These are phyloP conservation scores for Mesocricetus auratus DNA, from an alignment of 2,113 vertebrate species.

Conservation along the genomic window DNA sequence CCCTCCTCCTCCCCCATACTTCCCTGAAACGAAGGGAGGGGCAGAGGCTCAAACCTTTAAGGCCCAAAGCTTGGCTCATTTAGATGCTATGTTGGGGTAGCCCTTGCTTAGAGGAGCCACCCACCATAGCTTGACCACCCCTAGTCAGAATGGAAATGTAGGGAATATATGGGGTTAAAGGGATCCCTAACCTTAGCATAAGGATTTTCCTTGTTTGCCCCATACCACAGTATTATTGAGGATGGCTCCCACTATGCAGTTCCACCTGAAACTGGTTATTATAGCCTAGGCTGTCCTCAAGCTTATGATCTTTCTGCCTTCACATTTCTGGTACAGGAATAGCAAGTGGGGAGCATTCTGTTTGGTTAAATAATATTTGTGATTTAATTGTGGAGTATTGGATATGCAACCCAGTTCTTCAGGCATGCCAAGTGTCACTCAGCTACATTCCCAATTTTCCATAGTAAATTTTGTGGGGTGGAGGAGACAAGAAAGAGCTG, in stretches of 20 bases:
- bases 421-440: neutral
- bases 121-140: fast-evolving
- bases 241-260: neutral
- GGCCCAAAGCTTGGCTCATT: neutral
- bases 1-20: neutral
- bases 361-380: neutral
- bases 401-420: neutral
- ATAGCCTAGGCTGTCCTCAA: neutral
- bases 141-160: neutral
- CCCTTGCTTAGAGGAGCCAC: neutral
- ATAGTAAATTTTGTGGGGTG: neutral
- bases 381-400: neutral
- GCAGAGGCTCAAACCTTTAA: neutral
- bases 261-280: neutral
- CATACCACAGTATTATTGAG: neutral
- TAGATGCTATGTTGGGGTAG: neutral
- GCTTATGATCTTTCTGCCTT: neutral
- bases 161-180: neutral
- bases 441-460: neutral
- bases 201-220: neutral
- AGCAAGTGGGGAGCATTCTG: neutral
- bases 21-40: neutral
- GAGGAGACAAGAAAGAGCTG: neutral
- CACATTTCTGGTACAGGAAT: too few species aligned
- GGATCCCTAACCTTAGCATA: neutral